phyloP scores from a whole-genome alignment of 2,797 vertebrate species.

The Labeo calbasu region DNA sequence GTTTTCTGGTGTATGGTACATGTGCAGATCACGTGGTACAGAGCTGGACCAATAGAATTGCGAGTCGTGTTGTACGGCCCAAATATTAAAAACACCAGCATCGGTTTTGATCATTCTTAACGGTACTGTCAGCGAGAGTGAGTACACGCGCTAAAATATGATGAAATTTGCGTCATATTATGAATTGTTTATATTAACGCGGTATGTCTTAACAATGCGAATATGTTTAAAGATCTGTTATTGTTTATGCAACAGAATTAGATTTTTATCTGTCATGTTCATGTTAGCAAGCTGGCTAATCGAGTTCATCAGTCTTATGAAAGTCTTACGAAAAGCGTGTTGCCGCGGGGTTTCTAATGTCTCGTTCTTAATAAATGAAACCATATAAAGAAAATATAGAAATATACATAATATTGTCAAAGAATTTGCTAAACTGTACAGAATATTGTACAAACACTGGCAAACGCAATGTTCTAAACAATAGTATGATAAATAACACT shows the following conservation, averaged over 20 bases:
- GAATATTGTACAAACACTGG: too few relatives aligned
- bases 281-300: not conserved
- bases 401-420: not conserved
- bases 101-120: constrained; percentile 21
- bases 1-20: accelerated
- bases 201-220: not conserved
- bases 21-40: constrained; percentile 43
- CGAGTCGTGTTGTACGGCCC: constrained; percentile 60
- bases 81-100: constrained; percentile 51
- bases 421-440: not conserved
- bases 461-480: not conserved
- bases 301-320: not conserved
- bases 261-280: not conserved
- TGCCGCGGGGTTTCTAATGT: not conserved
- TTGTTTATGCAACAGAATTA: not conserved
- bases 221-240: not conserved
- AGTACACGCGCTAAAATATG: not conserved
- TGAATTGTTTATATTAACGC: not conserved
- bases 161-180: not conserved
- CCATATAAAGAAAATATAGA: not conserved
- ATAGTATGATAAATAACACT: not conserved
- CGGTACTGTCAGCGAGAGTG: not conserved
- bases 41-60: constrained; percentile 49
- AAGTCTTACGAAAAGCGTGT: constrained; percentile 5
- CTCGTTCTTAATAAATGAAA: not conserved